Conservation (phyloP, 2,888 invertebrate species). For the Therioaphis trifolii region DNA sequence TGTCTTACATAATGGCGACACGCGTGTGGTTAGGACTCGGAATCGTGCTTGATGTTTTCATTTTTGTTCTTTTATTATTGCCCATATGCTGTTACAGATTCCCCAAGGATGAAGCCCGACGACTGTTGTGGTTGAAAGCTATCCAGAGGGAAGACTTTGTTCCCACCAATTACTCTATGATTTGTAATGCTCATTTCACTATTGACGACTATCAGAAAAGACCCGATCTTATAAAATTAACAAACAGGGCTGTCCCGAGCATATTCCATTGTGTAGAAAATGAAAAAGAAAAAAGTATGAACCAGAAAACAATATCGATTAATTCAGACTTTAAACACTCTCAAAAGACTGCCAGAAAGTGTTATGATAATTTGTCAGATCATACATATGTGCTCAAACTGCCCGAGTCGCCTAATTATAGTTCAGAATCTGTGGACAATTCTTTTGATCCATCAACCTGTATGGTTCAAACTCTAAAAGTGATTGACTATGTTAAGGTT, state of each 20-base stretch:
- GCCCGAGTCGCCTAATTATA: not conserved
- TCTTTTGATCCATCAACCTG: not conserved
- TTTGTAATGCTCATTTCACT: slow-evolving; percentile 34
- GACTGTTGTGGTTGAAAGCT: slow-evolving; percentile 18
- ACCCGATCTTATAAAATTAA: slow-evolving; percentile 10
- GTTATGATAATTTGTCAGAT: slow-evolving; percentile 26
- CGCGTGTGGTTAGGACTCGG: too few species aligned
- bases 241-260: slow-evolving; percentile 22
- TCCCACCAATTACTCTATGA: slow-evolving; percentile 5
- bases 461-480: not conserved
- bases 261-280: not conserved
- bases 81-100: slow-evolving; percentile 4
- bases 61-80: too few species aligned
- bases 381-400: slow-evolving; percentile 26
- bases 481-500: not conserved
- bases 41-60: too few species aligned
- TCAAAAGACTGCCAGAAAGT: not conserved
- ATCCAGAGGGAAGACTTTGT: slow-evolving; percentile 25
- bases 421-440: not conserved
- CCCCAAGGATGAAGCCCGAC: slow-evolving; percentile 20
- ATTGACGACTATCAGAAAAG: slow-evolving; percentile 23
- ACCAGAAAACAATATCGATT: not conserved
- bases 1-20: too few species aligned
- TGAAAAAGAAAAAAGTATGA: not conserved
- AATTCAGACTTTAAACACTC: not conserved